Evolutionary conservation across 2,113 vertebrate species (phyloP), one percentile per base, ranked within the genome.

Genomic region (Rhinopithecus roxellana): DNA sequence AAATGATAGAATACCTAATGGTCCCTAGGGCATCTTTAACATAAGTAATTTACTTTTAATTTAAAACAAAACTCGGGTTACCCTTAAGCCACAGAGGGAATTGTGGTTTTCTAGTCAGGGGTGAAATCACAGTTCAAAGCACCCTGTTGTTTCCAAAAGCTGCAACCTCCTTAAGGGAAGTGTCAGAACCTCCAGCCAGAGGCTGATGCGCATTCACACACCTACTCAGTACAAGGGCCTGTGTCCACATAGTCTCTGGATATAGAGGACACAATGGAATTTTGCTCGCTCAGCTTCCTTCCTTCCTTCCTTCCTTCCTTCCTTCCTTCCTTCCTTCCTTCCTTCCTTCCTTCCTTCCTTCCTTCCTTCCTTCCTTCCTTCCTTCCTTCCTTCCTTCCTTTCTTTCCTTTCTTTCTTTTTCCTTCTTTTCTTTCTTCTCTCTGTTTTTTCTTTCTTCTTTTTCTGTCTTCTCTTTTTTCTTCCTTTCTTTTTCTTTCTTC

Each of bases 11-110:
- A 5, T 84, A 90, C 72, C 70, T 90, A 72, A 23, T 55, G n/a
- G 45, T 85, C 67, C 84, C 77, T 45, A 67, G 81, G 67, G 30
- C 43, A 78, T 64, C 77, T 77, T 96, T 94, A 83, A 80, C 27
- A 13, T 83, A 84, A 92, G 80, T 70, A 92, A 96, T 91, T 93
- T 79, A 75, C 77, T 93, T 94, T 80, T 80, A 79, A 77, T 96
- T 96, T 57, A 80, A 96, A 92, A 79, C 23, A 93, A 90, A 96
- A 64, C 18, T 6, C 43, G 85, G 12, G 14, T 92, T 89, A 81
- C 43, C 14, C n/a, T 67, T 87, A 72, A 93, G 70, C 77, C 75
- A 77, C 69, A 93, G 50, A 59, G 78, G 38, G 80, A 77, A 96
- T 16, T 78, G 45, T 81, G 88, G 43, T 90, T 92, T 89, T 93